Evolutionary conservation across 2,888 invertebrate species (phyloP).

Genomic region (Sphaerophoria taeniata): DNA sequence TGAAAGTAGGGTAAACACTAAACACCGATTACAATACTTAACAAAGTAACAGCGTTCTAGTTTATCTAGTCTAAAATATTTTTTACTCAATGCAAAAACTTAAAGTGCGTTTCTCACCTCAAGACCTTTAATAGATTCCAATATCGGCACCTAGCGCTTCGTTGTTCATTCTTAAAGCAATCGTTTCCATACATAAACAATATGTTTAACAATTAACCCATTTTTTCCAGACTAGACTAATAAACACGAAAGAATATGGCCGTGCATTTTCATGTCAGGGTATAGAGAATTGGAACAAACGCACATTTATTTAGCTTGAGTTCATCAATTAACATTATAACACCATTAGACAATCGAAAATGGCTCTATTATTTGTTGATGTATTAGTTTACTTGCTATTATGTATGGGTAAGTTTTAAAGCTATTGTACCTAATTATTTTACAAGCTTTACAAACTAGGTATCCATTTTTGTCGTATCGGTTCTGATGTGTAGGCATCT

Average conservation of each 20-base stretch:
- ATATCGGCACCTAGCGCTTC: not conserved
- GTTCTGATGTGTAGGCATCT: no score
- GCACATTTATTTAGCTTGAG: not conserved
- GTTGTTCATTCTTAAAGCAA: not conserved
- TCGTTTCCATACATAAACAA: not conserved
- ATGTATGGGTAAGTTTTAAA: not conserved
- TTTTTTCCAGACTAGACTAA: not conserved
- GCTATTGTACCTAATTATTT: not conserved
- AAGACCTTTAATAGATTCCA: not conserved
- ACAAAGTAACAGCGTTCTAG: no score
- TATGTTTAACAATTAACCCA: constrained; percentile 15
- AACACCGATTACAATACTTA: no score
- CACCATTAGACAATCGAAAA: constrained; percentile 60
- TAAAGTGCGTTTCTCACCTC: not conserved
- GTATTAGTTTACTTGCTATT: no score
- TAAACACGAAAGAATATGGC: no score
- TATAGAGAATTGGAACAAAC: not conserved
- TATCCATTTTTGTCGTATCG: no score
- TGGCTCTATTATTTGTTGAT: constrained; percentile 3
- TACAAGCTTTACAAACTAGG: not conserved
- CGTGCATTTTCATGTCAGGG: no score
- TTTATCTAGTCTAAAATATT: no score
- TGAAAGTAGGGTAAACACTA: no score
- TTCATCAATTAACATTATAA: constrained; percentile 48
- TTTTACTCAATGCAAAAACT: not conserved